These are phyloP conservation scores for Whitmania pigra DNA, from an alignment of 1,140 invertebrate genomes.

Conservation along the genomic window DNA sequence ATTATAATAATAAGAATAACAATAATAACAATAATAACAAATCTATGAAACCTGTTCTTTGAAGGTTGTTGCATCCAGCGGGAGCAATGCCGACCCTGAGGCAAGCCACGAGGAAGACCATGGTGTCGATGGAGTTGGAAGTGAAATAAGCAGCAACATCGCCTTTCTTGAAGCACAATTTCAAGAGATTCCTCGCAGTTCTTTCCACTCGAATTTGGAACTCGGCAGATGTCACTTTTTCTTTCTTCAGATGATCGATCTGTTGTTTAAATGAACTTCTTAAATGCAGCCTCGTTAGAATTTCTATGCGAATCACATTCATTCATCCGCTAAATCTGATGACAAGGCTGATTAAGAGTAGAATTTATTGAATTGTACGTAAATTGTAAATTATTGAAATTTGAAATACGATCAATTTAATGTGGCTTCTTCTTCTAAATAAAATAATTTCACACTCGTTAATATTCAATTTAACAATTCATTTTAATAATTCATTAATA, in stretches of 20 bases:
- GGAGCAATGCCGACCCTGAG: constrained; percentile 11
- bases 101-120: constrained; percentile 1
- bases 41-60: not conserved
- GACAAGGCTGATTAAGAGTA: no score
- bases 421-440: no score
- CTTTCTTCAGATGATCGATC: not conserved
- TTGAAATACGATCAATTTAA: no score
- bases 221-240: not conserved
- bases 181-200: not conserved
- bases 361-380: no score
- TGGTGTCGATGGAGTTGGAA: constrained; percentile 3
- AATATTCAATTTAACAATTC: no score
- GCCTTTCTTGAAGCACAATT: not conserved
- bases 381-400: no score
- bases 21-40: not conserved
- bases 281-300: no score
- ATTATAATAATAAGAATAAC: not conserved
- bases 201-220: not conserved
- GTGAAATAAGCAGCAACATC: constrained; percentile 11
- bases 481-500: no score
- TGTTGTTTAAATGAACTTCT: no score
- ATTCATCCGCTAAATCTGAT: no score
- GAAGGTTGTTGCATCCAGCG: constrained; percentile 2
- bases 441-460: no score
- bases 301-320: no score